phyloP scores from a whole-genome alignment of 1,140 invertebrate genomes.

The Drosophila micromelanica region DNA sequence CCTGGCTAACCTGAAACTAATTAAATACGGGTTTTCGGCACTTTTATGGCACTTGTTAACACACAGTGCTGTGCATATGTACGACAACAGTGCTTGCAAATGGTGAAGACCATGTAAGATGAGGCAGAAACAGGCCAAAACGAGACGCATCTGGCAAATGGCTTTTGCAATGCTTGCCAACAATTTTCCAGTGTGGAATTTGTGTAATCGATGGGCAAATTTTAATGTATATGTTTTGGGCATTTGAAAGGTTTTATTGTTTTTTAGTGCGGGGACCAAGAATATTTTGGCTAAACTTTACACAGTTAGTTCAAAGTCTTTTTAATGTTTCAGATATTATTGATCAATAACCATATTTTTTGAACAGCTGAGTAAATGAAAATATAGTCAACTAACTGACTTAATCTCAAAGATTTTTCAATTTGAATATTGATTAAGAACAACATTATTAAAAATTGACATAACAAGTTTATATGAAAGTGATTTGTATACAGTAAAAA shows the following conservation, averaged over 20 bases:
- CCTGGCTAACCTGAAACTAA: slow-evolving; percentile 33
- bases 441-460: no score
- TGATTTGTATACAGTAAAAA: no score
- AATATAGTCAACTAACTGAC: no score
- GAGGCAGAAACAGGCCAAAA: not conserved
- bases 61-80: slow-evolving; percentile 15
- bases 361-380: no score
- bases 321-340: no score
- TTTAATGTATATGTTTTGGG: not conserved
- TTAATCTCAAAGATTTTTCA: no score
- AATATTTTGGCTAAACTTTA: no score
- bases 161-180: not conserved
- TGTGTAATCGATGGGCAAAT: not conserved
- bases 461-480: no score
- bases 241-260: not conserved
- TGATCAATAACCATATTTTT: no score
- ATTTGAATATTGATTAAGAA: no score
- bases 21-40: slow-evolving; percentile 43
- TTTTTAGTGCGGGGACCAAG: not conserved
- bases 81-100: slow-evolving; percentile 7
- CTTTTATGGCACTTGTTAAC: slow-evolving; percentile 32
- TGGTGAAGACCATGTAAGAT: not conserved
- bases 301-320: no score
- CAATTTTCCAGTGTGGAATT: not conserved
- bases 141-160: not conserved